phyloP scores from a whole-genome alignment of 2,888 invertebrate genomes.

The Ochropleura leucogaster region DNA sequence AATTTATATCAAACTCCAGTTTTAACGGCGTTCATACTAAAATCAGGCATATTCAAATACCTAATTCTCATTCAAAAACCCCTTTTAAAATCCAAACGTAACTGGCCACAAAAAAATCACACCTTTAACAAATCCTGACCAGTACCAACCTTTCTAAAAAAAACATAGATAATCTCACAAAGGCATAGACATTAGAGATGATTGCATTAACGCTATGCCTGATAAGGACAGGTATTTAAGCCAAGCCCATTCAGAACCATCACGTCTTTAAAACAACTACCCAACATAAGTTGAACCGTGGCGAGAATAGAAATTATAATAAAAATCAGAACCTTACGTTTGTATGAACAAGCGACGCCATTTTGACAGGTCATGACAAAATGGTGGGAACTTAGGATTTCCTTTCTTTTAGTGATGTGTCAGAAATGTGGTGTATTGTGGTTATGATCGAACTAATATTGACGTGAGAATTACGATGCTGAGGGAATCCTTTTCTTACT shows the following conservation, averaged over 20 bases:
- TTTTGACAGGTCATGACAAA: slow-evolving; percentile 9
- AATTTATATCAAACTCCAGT: no score
- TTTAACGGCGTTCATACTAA: no score
- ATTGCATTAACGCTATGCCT: slow-evolving; percentile 60
- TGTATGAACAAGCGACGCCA: slow-evolving; percentile 14
- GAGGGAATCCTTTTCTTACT: slow-evolving; percentile 22
- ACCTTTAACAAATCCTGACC: slow-evolving; percentile 30
- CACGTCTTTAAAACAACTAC: slow-evolving; percentile 74
- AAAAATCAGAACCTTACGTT: background rate
- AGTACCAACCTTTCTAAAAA: slow-evolving; percentile 27
- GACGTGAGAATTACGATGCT: slow-evolving; percentile 80
- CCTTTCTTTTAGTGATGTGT: slow-evolving; percentile 54
- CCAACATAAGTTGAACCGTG: background rate
- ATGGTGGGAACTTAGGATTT: slow-evolving; percentile 23
- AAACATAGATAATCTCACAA: slow-evolving; percentile 64
- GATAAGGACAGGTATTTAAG: slow-evolving; percentile 74
- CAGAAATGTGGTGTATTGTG: slow-evolving; percentile 59
- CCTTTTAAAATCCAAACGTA: background rate
- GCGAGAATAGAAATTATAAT: background rate
- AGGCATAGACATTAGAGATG: slow-evolving; percentile 59
- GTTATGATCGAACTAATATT: slow-evolving; percentile 81
- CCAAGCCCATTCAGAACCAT: slow-evolving; percentile 65
- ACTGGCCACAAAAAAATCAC: slow-evolving; percentile 31
- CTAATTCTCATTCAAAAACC: background rate
- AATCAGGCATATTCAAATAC: no score